phyloP scores from a whole-genome alignment of 2,797 vertebrate species.

The Glyptemys insculpta region DNA sequence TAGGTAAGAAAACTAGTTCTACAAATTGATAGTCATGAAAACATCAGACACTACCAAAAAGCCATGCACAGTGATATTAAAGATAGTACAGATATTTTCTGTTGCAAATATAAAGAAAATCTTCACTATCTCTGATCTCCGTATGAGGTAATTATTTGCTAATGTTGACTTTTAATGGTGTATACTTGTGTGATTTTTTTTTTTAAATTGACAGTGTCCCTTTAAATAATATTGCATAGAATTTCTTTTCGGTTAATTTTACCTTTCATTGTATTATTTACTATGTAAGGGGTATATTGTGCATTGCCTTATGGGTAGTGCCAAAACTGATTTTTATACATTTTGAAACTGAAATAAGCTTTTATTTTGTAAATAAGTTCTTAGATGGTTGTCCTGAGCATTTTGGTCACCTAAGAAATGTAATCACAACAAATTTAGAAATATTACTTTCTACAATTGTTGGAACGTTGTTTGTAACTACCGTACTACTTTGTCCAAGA shows the following conservation, averaged over 20 bases:
- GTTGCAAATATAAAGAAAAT: neutral
- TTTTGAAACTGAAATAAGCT: slow-evolving; percentile 73
- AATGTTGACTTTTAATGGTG: neutral
- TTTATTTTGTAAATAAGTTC: slow-evolving; percentile 81
- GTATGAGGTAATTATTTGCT: neutral
- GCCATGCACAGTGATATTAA: neutral
- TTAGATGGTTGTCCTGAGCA: slow-evolving; percentile 69
- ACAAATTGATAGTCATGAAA: neutral
- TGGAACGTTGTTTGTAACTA: slow-evolving; percentile 77
- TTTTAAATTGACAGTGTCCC: neutral
- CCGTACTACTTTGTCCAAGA: slow-evolving; percentile 66
- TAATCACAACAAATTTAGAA: slow-evolving; percentile 74
- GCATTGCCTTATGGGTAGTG: slow-evolving; percentile 81
- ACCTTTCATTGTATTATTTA: slow-evolving; percentile 74
- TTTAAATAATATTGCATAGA: slow-evolving; percentile 44
- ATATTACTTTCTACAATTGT: slow-evolving; percentile 78
- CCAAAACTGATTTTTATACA: slow-evolving; percentile 79
- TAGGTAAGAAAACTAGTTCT: slow-evolving; percentile 29
- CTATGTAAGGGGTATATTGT: slow-evolving; percentile 58
- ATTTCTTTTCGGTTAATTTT: slow-evolving; percentile 66
- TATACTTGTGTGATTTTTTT: neutral
- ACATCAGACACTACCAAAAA: neutral
- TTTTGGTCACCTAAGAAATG: slow-evolving; percentile 70
- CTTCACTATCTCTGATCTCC: neutral
- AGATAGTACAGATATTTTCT: neutral